These are phyloP conservation scores for Brachynemurus nebulosus DNA, from an alignment of 2,888 invertebrate species.

Conservation along the genomic window DNA sequence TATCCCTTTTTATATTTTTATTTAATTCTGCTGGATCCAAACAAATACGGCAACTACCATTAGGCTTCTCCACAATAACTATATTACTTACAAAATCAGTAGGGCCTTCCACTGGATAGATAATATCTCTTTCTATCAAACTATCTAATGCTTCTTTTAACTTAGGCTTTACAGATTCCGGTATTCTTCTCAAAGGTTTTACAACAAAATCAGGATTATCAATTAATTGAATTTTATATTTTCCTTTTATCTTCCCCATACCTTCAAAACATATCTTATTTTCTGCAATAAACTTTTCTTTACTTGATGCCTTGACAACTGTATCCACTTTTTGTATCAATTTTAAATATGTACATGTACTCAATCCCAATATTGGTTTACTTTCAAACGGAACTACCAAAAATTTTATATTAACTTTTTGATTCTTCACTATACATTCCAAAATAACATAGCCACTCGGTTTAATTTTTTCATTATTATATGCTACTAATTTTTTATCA, in stretches of 20 bases:
- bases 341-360: too few relatives aligned
- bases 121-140: constrained; percentile 6
- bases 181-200: background rate
- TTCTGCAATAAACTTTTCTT: too few relatives aligned
- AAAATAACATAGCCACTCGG: too few relatives aligned
- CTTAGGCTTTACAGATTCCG: background rate
- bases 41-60: constrained; percentile 9
- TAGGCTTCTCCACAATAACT: constrained; percentile 8
- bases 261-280: background rate
- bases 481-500: too few relatives aligned
- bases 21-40: constrained; percentile 9
- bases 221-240: background rate
- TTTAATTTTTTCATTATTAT: too few relatives aligned
- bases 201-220: background rate
- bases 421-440: too few relatives aligned
- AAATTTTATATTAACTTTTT: too few relatives aligned
- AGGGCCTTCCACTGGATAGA: constrained; percentile 1
- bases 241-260: background rate
- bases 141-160: background rate
- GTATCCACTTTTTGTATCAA: too few relatives aligned
- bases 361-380: too few relatives aligned
- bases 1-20: constrained; percentile 7
- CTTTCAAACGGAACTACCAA: too few relatives aligned
- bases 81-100: constrained; percentile 11
- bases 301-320: too few relatives aligned